Conservation (phyloP, 2,113 vertebrate species). For the Zosterops hypoxanthus region DNA sequence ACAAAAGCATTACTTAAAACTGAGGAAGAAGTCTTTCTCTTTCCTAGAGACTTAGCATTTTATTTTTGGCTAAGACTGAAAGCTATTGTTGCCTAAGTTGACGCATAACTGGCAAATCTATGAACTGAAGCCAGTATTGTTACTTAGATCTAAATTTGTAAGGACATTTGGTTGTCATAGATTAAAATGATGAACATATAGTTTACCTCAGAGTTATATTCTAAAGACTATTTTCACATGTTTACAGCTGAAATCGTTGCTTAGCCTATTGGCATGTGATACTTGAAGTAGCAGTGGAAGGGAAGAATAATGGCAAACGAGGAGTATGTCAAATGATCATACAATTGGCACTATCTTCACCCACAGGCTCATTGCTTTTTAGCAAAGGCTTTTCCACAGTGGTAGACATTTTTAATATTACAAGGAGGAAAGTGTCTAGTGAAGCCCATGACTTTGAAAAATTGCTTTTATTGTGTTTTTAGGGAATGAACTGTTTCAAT, state of each 20-base stretch:
- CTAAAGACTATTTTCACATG: neutral
- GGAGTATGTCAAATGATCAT: neutral
- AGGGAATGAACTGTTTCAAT: neutral
- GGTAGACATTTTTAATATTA: neutral
- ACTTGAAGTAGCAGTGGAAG: neutral
- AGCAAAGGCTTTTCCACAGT: neutral
- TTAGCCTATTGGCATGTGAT: neutral
- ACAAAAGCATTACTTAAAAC: slow-evolving; percentile 31
- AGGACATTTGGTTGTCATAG: neutral
- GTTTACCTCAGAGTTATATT: neutral
- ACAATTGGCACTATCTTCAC: neutral
- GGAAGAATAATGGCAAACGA: neutral
- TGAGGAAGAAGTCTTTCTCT: slow-evolving; percentile 8
- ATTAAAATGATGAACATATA: neutral
- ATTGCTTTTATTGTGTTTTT: neutral
- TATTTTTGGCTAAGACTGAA: slow-evolving; percentile 29
- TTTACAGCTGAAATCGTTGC: neutral
- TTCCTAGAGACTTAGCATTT: neutral
- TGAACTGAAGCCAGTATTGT: slow-evolving; percentile 64
- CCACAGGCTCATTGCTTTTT: neutral
- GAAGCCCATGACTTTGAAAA: neutral
- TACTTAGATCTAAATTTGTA: slow-evolving; percentile 36
- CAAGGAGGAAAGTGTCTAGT: neutral
- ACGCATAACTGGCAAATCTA: neutral
- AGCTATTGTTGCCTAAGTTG: slow-evolving; percentile 37